A percentile compares a stretch with the other conserved stretches of the same genome.
phyloP scores from a whole-genome alignment of 2,888 invertebrate genomes.

The Drosophila conformis region DNA sequence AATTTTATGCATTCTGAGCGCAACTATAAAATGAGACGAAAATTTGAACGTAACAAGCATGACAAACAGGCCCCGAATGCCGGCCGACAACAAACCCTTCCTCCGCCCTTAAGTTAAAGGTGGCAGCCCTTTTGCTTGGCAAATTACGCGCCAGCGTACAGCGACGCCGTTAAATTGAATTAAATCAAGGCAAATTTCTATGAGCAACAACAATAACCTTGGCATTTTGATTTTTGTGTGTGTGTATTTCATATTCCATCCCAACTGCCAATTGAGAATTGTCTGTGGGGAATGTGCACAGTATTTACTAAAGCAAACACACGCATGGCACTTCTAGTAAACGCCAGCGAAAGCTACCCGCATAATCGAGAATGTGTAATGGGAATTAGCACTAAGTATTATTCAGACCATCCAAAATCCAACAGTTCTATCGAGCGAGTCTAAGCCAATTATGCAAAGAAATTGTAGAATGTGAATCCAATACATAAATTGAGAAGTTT shows the following conservation, averaged over 20 bases:
- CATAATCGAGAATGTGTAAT: slow-evolving; percentile 1
- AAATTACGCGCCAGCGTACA: slow-evolving; percentile 43
- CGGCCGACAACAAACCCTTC: slow-evolving; percentile 12
- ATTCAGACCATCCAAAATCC: not conserved
- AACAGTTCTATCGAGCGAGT: slow-evolving; percentile 4
- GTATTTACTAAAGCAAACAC: slow-evolving; percentile 28
- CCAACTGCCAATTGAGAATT: slow-evolving; percentile 35
- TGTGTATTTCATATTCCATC: slow-evolving; percentile 3
- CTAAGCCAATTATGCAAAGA: slow-evolving; percentile 1
- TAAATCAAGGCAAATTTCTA: slow-evolving; percentile 79
- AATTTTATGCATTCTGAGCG: slow-evolving; percentile 19
- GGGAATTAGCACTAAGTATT: slow-evolving; percentile 43
- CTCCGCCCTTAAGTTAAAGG: slow-evolving; percentile 5
- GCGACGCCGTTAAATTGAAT: slow-evolving; percentile 71
- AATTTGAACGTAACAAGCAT: slow-evolving; percentile 38
- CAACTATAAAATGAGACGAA: slow-evolving; percentile 47
- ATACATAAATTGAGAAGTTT: not conserved
- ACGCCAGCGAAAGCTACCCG: not conserved
- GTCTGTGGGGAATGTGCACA: slow-evolving; percentile 48
- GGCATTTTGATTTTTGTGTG: slow-evolving; percentile 25
- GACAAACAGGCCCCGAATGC: slow-evolving; percentile 14
- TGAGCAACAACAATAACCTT: slow-evolving; percentile 52
- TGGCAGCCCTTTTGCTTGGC: slow-evolving; percentile 40
- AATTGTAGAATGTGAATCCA: not conserved
- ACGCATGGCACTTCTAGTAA: not conserved